Conservation (phyloP, 2,888 invertebrate species). For the Catocala sponsa region DNA sequence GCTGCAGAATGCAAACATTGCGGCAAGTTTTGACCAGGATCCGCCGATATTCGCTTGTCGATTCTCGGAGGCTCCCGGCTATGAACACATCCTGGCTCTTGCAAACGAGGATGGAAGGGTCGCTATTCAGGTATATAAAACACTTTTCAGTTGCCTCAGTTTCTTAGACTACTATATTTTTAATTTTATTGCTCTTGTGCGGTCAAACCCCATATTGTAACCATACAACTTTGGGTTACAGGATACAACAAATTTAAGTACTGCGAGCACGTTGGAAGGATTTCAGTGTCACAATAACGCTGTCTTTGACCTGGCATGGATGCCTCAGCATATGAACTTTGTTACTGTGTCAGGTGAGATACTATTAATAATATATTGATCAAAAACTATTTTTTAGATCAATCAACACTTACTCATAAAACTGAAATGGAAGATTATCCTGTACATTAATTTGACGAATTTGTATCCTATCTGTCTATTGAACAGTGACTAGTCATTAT, state of each 20-base stretch:
- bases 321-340: slow-evolving; percentile 91
- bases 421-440: too few relatives aligned
- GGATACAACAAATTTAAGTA: slow-evolving; percentile 78
- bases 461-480: too few relatives aligned
- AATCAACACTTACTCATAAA: too few relatives aligned
- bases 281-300: slow-evolving; percentile 94
- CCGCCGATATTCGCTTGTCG: slow-evolving; percentile 94
- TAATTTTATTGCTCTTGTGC: background rate
- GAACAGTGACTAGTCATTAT: too few relatives aligned
- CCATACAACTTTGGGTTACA: slow-evolving; percentile 56
- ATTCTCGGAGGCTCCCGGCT: slow-evolving; percentile 90
- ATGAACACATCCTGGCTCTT: slow-evolving; percentile 92
- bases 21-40: slow-evolving; percentile 88
- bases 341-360: slow-evolving; percentile 92
- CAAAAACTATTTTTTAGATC: too few relatives aligned
- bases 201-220: background rate
- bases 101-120: slow-evolving; percentile 96
- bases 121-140: slow-evolving; percentile 86
- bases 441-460: too few relatives aligned
- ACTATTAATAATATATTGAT: too few relatives aligned
- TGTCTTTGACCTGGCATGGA: slow-evolving; percentile 96
- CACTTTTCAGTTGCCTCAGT: too few relatives aligned
- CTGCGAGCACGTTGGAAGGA: slow-evolving; percentile 79
- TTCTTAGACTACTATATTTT: background rate
- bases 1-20: slow-evolving; percentile 81